Evolutionary conservation across 2,888 invertebrate species (phyloP).

Genomic region (Ectemnius continuus): DNA sequence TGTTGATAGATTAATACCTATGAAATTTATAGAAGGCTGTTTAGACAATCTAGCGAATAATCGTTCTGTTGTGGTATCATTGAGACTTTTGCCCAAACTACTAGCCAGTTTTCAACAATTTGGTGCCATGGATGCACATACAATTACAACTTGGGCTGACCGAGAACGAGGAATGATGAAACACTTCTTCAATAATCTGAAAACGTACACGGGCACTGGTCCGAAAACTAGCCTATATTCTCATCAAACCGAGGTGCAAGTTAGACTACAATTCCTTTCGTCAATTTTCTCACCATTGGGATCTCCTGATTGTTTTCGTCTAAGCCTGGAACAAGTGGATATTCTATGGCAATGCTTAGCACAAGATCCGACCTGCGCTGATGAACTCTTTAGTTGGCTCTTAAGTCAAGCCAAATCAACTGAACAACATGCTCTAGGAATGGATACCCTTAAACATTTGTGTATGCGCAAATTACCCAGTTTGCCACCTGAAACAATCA

Average conservation of each 20-base stretch:
- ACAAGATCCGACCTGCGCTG: slow-evolving; percentile 90
- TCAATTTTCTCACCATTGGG: slow-evolving; percentile 94
- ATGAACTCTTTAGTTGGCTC: slow-evolving; percentile 96
- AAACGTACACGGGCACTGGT: slow-evolving; percentile 82
- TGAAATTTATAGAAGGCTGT: slow-evolving; percentile 97
- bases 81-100: slow-evolving; percentile 92
- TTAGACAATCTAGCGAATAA: slow-evolving; percentile 93
- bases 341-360: slow-evolving; percentile 95
- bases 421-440: slow-evolving; percentile 93
- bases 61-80: slow-evolving; percentile 92
- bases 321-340: slow-evolving; percentile 93
- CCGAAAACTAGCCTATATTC: slow-evolving; percentile 80
- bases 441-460: slow-evolving; percentile 91
- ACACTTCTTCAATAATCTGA: slow-evolving; percentile 92
- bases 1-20: slow-evolving; percentile 92
- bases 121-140: slow-evolving; percentile 90
- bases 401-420: slow-evolving; percentile 94
- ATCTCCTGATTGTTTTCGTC: slow-evolving; percentile 92
- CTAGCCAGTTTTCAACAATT: slow-evolving; percentile 95
- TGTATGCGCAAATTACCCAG: slow-evolving; percentile 94
- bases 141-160: slow-evolving; percentile 95
- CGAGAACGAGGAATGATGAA: slow-evolving; percentile 95
- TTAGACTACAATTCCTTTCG: slow-evolving; percentile 93
- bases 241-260: slow-evolving; percentile 94
- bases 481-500: slow-evolving; percentile 91